Base-by-base conservation (phyloP, 2,888 invertebrate species). In the Eristalis intricaria region DNA sequence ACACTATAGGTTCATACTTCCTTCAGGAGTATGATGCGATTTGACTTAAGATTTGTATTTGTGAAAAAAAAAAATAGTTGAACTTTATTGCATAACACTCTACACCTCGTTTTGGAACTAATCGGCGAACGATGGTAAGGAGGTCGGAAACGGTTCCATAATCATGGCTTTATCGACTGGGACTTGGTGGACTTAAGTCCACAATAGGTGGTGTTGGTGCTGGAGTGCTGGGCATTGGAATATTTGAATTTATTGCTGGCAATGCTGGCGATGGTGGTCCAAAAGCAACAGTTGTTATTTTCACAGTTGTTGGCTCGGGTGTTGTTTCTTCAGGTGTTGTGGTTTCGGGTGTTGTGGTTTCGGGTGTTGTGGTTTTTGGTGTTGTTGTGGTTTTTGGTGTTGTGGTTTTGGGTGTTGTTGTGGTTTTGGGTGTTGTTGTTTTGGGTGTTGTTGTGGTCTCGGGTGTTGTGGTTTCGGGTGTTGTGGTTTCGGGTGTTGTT, bases 161-260 rank as follows among this genome's bases (percentile, higher is more conserved):
- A 10, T n/a, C 1, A 15, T 26, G 23, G 13, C 0, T 60, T 60
- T 15, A 13, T 26, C 60, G 15, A 4, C 23, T 60, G 0, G 19
- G 32, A 50, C 38, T 23, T 38, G 90, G 90, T 26, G 91, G 91
- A 1, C 56, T 69, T 8, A 75, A 60, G 35, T 84, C 77, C 15
- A 90, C 64, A 43, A 63, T 70, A 19, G 89, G 90, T 3, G 88
- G 90, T n/a, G 90, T 90, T 19, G 90, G 90, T 10, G 89, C 78
- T 23, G 90, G 90, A 13, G 89, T 90, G 23, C 82, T 73, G 15
- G 91, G 90, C 78, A 90, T 78, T 26, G 89, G 90, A 23, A 84
- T 56, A 38, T 22, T 75, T 0, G 85, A n/a, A 50, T 19, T 64
- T 79, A 3, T 10, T 23, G 13, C 32, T 26, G 3, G 1, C 26